Evolutionary conservation across 23 tunicate genomes (phyloP).

Genomic region (Halocynthia aurantium): DNA sequence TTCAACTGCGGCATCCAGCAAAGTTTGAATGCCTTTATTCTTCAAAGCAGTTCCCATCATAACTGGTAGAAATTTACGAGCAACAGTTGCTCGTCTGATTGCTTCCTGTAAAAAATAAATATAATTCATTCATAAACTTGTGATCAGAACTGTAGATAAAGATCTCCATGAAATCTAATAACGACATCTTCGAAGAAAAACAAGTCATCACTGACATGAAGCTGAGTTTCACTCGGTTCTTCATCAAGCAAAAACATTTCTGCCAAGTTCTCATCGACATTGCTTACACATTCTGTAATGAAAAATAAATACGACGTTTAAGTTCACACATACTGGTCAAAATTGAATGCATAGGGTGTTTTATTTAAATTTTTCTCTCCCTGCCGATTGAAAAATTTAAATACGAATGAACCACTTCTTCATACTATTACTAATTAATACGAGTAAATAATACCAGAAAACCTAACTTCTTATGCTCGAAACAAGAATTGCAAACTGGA

Average conservation of each 20-base stretch:
- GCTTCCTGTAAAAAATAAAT: slow-evolving; percentile 54
- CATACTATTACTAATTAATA: too few species aligned
- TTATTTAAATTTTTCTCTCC: too few species aligned
- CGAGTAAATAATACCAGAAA: too few species aligned
- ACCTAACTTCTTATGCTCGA: too few species aligned
- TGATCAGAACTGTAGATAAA: not conserved
- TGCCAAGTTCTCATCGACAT: slow-evolving; percentile 85
- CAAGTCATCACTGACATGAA: slow-evolving; percentile 35
- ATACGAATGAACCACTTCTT: too few species aligned
- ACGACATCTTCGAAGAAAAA: too few species aligned
- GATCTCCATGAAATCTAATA: not conserved
- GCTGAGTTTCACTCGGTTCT: slow-evolving; percentile 56
- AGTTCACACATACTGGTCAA: too few species aligned
- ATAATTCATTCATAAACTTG: not conserved
- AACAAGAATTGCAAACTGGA: too few species aligned
- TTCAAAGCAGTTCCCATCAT: slow-evolving; percentile 79
- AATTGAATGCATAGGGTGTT: too few species aligned
- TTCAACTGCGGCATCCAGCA: slow-evolving; percentile 61
- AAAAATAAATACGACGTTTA: not conserved
- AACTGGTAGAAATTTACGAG: slow-evolving; percentile 75
- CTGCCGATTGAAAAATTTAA: too few species aligned
- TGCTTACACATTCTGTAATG: slow-evolving; percentile 76
- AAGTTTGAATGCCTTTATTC: slow-evolving; percentile 86
- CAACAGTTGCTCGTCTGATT: slow-evolving; percentile 62
- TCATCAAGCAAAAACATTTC: slow-evolving; percentile 80